Base-by-base conservation (phyloP, 1,140 invertebrate species). In the Lerema accius region DNA sequence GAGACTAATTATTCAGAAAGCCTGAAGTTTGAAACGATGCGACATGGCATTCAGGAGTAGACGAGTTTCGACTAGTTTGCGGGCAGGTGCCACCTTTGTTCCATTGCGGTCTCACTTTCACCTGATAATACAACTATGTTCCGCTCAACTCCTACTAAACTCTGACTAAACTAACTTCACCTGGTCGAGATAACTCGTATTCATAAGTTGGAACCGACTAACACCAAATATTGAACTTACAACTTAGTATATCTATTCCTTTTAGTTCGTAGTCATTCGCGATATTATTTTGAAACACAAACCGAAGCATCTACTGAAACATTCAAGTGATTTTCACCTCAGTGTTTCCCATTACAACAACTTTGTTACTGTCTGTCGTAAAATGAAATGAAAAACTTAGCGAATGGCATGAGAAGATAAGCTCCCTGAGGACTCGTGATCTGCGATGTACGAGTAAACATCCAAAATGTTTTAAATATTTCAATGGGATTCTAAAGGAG, bases 41-140 rank as follows among this genome's bases (percentile, higher is more conserved):
- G n/a, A n/a, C n/a, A 78, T 71, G 65, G 66, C 56, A 69, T 79
- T 71, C 59, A 48, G 60, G 73, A 65, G 66, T 72, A 48, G 65
- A 48, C 46, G 73, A 78, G 74, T 81, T 81, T 60, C 50, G 67
- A 74, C 63, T 68, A 76, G 69, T 75, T 75, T 53, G 71, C 46
- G 50, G 51, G 67, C 71, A 76, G 68, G 67, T 78, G 67, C 58
- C 51, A 55, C 65, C 65, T 70, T 71, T 72, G 73, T 76, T 68
- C 65, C 63, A 58, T 56, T 66, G 63, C 59, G 58, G 65, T 71
- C 55, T 66, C 69, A 73, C 69, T 73, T 63, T 68, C 71, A 74
- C 70, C 67, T 77, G 69, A 80, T 83, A 73, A 77, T 80, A 73
- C 69, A 73, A 80, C 77, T 74, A 75, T 76, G 65, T 73, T 76